A percentile compares a stretch with the other conserved stretches of the same genome.
Conservation (phyloP, 2,888 invertebrate species). For the Xiphydria camelus region DNA sequence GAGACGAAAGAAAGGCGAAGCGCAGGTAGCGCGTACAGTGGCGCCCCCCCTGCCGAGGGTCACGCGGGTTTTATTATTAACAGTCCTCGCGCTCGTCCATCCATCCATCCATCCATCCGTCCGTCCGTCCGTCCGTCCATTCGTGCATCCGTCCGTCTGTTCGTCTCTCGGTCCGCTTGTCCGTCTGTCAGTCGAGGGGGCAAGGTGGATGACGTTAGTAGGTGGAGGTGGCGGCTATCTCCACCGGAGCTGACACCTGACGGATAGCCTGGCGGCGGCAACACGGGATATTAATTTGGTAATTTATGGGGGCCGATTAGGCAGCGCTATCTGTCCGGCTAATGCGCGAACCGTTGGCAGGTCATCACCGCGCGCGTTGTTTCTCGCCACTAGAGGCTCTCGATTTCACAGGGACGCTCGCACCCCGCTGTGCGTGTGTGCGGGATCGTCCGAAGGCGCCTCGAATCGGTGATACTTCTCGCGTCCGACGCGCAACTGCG, state of each 20-base stretch:
- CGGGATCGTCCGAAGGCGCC: slow-evolving; percentile 3
- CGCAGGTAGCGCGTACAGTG: slow-evolving; percentile 3
- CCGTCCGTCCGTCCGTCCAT: background rate
- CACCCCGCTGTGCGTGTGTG: background rate
- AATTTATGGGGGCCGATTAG: slow-evolving; percentile 57
- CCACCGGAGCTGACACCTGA: slow-evolving; percentile 52
- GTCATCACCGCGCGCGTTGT: slow-evolving; percentile 39
- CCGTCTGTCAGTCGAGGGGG: slow-evolving; percentile 9
- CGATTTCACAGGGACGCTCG: slow-evolving; percentile 16
- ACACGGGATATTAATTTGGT: slow-evolving; percentile 57
- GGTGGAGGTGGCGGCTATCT: slow-evolving; percentile 36
- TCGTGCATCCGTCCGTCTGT: slow-evolving; percentile 4
- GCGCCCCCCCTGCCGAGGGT: slow-evolving; percentile 4
- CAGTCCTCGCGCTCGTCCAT: background rate
- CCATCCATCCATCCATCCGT: background rate
- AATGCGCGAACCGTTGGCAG: slow-evolving; percentile 56
- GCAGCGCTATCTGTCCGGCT: slow-evolving; percentile 53
- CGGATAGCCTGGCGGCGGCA: slow-evolving; percentile 52
- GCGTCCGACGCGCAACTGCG: no score
- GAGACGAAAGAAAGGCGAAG: background rate
- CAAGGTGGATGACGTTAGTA: slow-evolving; percentile 16
- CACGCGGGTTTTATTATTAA: no score
- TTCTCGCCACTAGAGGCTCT: slow-evolving; percentile 27
- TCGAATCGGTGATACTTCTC: no score
- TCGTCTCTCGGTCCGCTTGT: no score